Evolutionary conservation across 1,140 invertebrate genomes (phyloP), one percentile per base, ranked within the genome.

Genomic region (Brachionus paranguensis): DNA sequence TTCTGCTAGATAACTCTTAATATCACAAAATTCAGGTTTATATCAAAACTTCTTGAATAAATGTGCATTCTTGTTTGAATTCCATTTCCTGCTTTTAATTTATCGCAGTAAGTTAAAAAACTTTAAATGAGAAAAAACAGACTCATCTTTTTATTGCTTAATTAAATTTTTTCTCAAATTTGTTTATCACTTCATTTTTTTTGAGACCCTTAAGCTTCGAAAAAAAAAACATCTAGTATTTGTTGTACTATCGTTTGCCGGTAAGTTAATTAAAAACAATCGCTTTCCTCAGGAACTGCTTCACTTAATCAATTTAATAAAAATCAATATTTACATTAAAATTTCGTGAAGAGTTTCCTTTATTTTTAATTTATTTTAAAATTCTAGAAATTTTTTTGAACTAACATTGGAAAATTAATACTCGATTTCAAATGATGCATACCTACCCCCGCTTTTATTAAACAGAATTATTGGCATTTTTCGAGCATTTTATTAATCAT

Each of bases 301-400:
- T 47, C 45, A 24, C 53, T 24, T 60, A 17, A 60, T 60, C 53
- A 60, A 20, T 60, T 20, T 17, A 10, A 6, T 24, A 60, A 60
- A 60, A 60, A 60, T 60, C 53, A 60, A 60, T 60, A 60, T 60
- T 60, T 60, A 60, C 53, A 60, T 60, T 60, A 60, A 60, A 60
- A 60, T 60, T 60, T 3, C 53, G 27, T 20, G n/a, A 60, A 60
- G 53, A 60, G 53, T 20, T 60, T 60, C 53, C 20, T 60, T 20
- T 60, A 60, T 24, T 60, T 20, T 27, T 60, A 60, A 60, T 24
- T 60, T 60, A 60, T 60, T 60, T 60, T 60, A 20, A 60, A 60
- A 60, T 27, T 24, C 53, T 24, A 60, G 17, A 60, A 55, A 60
- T 60, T 20, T 60, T 60, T 60, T 60, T 24, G 8, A 24, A 37